phyloP scores from a whole-genome alignment of 1,140 invertebrate species.

The Manduca sexta region DNA sequence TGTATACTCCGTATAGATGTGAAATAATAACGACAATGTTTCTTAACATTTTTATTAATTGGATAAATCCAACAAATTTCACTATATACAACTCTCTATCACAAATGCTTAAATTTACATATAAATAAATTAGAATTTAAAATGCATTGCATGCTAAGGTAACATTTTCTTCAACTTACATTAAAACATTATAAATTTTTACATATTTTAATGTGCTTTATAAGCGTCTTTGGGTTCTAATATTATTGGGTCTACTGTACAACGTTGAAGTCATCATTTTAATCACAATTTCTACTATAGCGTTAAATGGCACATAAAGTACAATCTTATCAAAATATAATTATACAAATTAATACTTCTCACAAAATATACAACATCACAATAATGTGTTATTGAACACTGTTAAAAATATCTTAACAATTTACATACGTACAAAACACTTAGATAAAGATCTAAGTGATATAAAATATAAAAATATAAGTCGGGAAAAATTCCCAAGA shows the following conservation, averaged over 20 bases:
- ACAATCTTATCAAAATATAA: background rate
- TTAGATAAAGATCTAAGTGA: too few species aligned
- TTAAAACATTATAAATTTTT: background rate
- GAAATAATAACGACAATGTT: slow-evolving; percentile 3
- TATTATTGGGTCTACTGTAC: too few species aligned
- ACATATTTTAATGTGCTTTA: too few species aligned
- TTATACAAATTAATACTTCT: slow-evolving; percentile 7
- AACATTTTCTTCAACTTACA: slow-evolving; percentile 1
- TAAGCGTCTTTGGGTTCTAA: too few species aligned
- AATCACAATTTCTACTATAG: slow-evolving; percentile 7
- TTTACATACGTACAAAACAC: too few species aligned
- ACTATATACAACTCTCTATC: slow-evolving; percentile 16
- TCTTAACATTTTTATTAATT: slow-evolving; percentile 16
- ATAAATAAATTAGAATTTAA: slow-evolving; percentile 11
- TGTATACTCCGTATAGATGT: too few species aligned
- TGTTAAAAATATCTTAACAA: too few species aligned
- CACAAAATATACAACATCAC: slow-evolving; percentile 16
- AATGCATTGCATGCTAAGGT: slow-evolving; percentile 16
- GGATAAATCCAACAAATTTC: slow-evolving; percentile 18
- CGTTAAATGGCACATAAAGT: background rate
- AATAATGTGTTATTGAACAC: slow-evolving; percentile 3
- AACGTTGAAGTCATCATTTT: too few species aligned
- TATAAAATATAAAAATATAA: too few species aligned
- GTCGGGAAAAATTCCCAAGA: too few species aligned
- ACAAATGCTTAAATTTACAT: slow-evolving; percentile 23